Percentiles rank a stretch among this genome's conserved stretches.
Evolutionary conservation across 1,140 invertebrate genomes (phyloP).

Genomic region (Agraylea sexmaculata): DNA sequence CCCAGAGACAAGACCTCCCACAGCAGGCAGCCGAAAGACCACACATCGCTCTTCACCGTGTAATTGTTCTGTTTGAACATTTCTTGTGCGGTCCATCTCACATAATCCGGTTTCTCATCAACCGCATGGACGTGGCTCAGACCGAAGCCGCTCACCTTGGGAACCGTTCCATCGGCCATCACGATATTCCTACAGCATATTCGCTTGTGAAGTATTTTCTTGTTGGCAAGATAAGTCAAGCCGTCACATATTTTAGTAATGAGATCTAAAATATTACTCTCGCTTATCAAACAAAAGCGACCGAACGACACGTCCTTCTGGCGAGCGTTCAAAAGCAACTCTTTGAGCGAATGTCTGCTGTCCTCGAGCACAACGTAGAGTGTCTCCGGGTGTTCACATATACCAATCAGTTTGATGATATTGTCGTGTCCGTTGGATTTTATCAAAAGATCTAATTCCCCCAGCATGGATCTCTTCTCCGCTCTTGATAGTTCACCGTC

Average conservation of each 20-base stretch:
- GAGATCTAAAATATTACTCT: constrained; percentile 45
- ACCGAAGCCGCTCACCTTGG: constrained; percentile 64
- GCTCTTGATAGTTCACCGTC: constrained; percentile 49
- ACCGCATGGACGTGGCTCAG: constrained; percentile 38
- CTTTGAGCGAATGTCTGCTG: constrained; percentile 53
- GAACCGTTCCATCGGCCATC: constrained; percentile 45
- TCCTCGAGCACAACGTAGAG: constrained; percentile 59
- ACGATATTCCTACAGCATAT: constrained; percentile 60
- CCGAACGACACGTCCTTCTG: constrained; percentile 46
- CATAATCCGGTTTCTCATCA: constrained; percentile 51
- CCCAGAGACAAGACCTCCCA: constrained; percentile 79
- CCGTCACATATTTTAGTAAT: constrained; percentile 48
- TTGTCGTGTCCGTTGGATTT: constrained; percentile 56
- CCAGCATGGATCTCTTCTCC: constrained; percentile 54
- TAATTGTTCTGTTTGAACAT: constrained; percentile 53
- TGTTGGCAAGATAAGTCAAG: constrained; percentile 50
- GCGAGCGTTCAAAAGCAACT: constrained; percentile 49
- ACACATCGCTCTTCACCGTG: constrained; percentile 61
- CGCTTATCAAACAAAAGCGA: constrained; percentile 49
- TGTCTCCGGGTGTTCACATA: constrained; percentile 62
- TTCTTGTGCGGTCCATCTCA: constrained; percentile 67
- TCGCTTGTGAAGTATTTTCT: constrained; percentile 55
- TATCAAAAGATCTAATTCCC: constrained; percentile 60
- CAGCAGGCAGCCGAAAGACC: constrained; percentile 68
- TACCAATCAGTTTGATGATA: constrained; percentile 62